Evolutionary conservation across 2,797 vertebrate species (phyloP).

Genomic region (Hypotaenidia okinawae): DNA sequence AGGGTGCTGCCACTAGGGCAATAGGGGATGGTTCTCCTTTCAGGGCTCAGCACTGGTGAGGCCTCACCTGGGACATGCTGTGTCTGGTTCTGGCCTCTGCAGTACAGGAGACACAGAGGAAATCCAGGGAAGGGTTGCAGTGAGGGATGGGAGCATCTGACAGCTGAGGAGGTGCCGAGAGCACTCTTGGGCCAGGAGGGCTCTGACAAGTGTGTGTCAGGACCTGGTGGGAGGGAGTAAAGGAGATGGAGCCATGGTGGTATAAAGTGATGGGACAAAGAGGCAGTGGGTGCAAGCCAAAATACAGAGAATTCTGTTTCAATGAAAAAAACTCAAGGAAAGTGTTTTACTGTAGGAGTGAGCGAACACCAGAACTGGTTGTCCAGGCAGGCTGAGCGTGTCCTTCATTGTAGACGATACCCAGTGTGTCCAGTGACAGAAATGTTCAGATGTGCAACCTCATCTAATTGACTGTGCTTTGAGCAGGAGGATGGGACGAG

Average conservation of each 20-base stretch:
- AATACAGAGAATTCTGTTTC: neutral
- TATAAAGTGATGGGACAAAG: neutral
- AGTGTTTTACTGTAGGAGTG: neutral
- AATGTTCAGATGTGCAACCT: neutral
- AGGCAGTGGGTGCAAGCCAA: neutral
- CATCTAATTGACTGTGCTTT: neutral
- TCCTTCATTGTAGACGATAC: accelerated
- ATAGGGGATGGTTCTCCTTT: neutral
- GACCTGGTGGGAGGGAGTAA: neutral
- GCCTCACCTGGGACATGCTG: neutral
- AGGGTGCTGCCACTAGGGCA: neutral
- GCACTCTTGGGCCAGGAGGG: neutral
- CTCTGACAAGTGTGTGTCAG: neutral
- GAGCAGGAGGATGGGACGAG: neutral
- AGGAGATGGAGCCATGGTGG: neutral
- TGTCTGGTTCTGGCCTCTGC: neutral
- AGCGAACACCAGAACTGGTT: neutral
- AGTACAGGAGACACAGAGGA: neutral
- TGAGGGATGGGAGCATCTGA: neutral
- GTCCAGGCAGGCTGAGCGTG: neutral
- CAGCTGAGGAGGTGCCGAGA: neutral
- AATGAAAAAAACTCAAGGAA: neutral
- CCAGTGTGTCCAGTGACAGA: neutral
- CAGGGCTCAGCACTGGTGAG: neutral
- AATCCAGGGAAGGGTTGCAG: neutral